Evolutionary conservation across 2,888 invertebrate genomes (phyloP).

Genomic region (Lithophane socia): DNA sequence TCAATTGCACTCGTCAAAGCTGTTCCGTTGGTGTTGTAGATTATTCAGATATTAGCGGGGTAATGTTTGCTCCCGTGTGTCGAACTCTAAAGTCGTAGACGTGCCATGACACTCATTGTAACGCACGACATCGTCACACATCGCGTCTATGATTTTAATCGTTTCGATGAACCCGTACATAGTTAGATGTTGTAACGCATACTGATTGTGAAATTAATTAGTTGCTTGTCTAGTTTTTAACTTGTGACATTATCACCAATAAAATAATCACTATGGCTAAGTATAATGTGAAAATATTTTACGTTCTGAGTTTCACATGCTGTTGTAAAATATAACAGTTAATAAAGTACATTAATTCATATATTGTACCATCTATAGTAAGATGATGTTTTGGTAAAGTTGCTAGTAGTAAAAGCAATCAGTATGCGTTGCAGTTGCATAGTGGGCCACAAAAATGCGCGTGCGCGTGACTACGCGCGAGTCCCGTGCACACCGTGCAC

Average conservation of each 20-base stretch:
- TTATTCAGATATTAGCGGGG: slow-evolving; percentile 80
- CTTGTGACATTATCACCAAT: slow-evolving; percentile 57
- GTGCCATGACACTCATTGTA: slow-evolving; percentile 62
- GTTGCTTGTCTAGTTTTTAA: slow-evolving; percentile 62
- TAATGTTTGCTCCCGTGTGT: slow-evolving; percentile 74
- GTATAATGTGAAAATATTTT: slow-evolving; percentile 32
- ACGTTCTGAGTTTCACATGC: slow-evolving; percentile 38
- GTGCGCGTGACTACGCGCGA: slow-evolving; percentile 12
- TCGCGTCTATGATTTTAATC: slow-evolving; percentile 74
- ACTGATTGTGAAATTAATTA: slow-evolving; percentile 65
- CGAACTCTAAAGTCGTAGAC: slow-evolving; percentile 73
- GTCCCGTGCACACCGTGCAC: slow-evolving; percentile 51
- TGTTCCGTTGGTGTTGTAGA: slow-evolving; percentile 85
- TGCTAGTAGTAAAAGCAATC: slow-evolving; percentile 41
- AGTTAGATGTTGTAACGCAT: slow-evolving; percentile 74
- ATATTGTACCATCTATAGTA: slow-evolving; percentile 1
- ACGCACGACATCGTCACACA: slow-evolving; percentile 53
- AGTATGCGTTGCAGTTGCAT: slow-evolving; percentile 69
- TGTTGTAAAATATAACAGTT: slow-evolving; percentile 47
- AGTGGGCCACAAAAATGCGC: slow-evolving; percentile 29
- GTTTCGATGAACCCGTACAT: slow-evolving; percentile 65
- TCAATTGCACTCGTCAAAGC: slow-evolving; percentile 89
- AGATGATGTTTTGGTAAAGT: slow-evolving; percentile 24
- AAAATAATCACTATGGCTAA: slow-evolving; percentile 12
- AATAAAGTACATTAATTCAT: slow-evolving; percentile 1